Conservation (phyloP, 2,113 vertebrate genomes). For the chimpanzee (Pan troglodytes) region NHGRI_mPanTro3-v2.1_pri NC_072398.2:44948001-44948500, state of each 20-base stretch:
- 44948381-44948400: constrained; percentile 42
- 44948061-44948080: not conserved
- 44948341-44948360: not conserved
- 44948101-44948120: not conserved
- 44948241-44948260: not conserved
- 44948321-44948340: not conserved
- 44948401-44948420: constrained; percentile 42
- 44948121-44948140: too few species aligned
- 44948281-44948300: not conserved
- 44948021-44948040: not conserved
- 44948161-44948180: not conserved
- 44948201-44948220: fast-evolving
- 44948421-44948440: not conserved
- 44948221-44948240: not conserved
- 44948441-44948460: not conserved
- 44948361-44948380: not conserved
- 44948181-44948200: not conserved
- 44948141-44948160: not conserved
- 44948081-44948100: too few species aligned
- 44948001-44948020: not conserved
- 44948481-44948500: not conserved
- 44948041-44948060: not conserved
- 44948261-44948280: not conserved
- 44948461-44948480: not conserved
- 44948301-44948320: not conserved